Conservation (phyloP, 1,140 invertebrate genomes). For the Bombus impatiens region DNA sequence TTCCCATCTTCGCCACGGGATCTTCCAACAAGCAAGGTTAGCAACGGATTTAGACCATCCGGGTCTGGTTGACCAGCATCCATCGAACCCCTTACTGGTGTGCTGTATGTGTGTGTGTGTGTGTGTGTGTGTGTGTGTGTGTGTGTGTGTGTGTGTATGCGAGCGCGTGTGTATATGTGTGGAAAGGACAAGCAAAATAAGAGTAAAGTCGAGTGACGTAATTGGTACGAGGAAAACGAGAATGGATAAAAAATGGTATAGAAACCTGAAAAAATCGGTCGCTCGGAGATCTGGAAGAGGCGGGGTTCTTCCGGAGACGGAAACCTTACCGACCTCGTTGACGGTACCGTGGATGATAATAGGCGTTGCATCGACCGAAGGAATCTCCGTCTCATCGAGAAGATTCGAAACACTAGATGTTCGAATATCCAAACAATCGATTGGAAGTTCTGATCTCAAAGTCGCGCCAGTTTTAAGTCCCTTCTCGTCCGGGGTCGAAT, state of each 20-base stretch:
- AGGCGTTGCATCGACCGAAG: constrained; percentile 71
- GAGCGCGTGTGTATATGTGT: too few species aligned
- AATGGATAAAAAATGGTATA: neutral
- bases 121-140: too few species aligned
- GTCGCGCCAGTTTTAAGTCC: neutral
- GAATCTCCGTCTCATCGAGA: constrained; percentile 63
- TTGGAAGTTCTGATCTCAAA: constrained; percentile 12
- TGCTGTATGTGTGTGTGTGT: constrained; percentile 56
- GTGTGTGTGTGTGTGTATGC: rapidly evolving
- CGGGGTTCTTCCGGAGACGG: constrained; percentile 81
- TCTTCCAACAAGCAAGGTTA: constrained; percentile 67
- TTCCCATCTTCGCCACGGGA: constrained; percentile 65
- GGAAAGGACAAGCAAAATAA: too few species aligned
- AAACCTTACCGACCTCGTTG: constrained; percentile 78
- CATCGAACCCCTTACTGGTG: constrained; percentile 80
- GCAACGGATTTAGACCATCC: constrained; percentile 71
- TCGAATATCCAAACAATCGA: constrained; percentile 16
- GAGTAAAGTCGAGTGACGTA: too few species aligned
- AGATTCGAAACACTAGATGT: constrained; percentile 56
- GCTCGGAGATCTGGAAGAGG: constrained; percentile 84
- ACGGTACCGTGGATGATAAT: constrained; percentile 60
- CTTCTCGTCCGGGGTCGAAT: constrained; percentile 2
- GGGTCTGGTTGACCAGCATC: constrained; percentile 79
- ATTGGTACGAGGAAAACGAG: neutral
- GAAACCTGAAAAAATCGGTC: constrained; percentile 84